Evolutionary conservation across 2,888 invertebrate species (phyloP).

Genomic region (Drosophila prostipennis): DNA sequence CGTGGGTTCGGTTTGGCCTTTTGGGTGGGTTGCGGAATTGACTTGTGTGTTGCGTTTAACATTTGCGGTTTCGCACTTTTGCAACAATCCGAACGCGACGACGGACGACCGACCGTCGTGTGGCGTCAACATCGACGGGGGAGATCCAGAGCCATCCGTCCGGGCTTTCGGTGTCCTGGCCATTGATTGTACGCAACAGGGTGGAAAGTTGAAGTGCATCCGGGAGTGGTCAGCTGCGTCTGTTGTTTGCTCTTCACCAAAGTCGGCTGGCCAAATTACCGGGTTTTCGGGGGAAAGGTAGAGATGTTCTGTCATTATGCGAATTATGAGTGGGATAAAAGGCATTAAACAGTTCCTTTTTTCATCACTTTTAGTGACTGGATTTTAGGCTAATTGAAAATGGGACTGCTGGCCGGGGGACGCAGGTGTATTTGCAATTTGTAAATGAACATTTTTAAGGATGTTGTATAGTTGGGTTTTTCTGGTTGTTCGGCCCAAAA

Average conservation of each 20-base stretch:
- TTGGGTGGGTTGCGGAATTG: slow-evolving; percentile 66
- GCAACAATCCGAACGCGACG: slow-evolving; percentile 67
- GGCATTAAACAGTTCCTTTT: slow-evolving; percentile 75
- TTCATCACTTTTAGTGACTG: slow-evolving; percentile 38
- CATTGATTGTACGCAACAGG: slow-evolving; percentile 81
- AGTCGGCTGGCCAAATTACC: slow-evolving; percentile 69
- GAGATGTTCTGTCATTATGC: slow-evolving; percentile 76
- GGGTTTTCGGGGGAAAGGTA: slow-evolving; percentile 56
- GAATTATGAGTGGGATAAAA: slow-evolving; percentile 81
- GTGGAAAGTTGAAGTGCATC: slow-evolving; percentile 82
- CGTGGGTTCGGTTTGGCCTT: slow-evolving; percentile 28
- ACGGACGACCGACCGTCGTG: slow-evolving; percentile 44
- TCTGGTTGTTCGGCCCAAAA: neutral
- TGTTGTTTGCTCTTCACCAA: slow-evolving; percentile 58
- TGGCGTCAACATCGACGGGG: slow-evolving; percentile 33
- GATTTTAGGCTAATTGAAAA: slow-evolving; percentile 81
- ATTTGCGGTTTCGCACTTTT: slow-evolving; percentile 83
- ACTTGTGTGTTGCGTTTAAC: slow-evolving; percentile 82
- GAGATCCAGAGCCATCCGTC: slow-evolving; percentile 17
- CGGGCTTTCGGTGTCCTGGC: slow-evolving; percentile 17
- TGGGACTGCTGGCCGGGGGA: slow-evolving; percentile 17
- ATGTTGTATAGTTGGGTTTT: slow-evolving; percentile 14
- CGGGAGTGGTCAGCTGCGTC: slow-evolving; percentile 73
- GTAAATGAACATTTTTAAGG: slow-evolving; percentile 46
- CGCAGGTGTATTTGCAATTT: slow-evolving; percentile 54